Conservation (phyloP, 2,113 vertebrate species). For the Semnornis frantzii region DNA sequence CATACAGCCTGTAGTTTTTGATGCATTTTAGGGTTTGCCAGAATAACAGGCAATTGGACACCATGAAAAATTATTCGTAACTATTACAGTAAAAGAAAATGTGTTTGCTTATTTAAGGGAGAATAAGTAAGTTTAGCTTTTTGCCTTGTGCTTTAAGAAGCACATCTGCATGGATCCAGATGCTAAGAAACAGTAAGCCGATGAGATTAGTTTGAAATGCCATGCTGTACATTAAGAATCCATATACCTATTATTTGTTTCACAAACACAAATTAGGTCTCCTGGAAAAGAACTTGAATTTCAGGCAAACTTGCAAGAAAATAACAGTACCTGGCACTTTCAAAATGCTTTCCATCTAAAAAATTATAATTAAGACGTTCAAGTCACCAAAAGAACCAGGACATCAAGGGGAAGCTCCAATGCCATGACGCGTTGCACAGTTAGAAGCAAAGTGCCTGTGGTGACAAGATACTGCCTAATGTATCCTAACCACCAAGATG, state of each 20-base stretch:
- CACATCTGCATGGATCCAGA: slow-evolving; percentile 12
- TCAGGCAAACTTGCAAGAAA: not conserved
- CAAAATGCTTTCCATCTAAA: not conserved
- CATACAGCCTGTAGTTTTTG: not conserved
- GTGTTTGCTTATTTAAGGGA: not conserved
- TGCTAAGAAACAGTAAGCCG: not conserved
- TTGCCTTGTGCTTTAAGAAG: not conserved
- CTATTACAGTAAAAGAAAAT: not conserved
- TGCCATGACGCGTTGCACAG: not conserved
- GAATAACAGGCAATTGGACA: not conserved
- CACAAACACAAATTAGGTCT: not conserved
- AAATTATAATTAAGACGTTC: not conserved
- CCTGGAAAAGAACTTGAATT: not conserved
- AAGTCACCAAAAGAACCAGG: not conserved
- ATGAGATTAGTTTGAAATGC: not conserved
- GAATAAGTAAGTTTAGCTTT: not conserved
- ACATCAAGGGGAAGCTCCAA: not conserved
- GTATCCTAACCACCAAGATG: not conserved
- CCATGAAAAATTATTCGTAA: slow-evolving; percentile 11
- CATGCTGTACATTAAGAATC: not conserved
- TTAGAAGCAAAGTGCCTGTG: not conserved
- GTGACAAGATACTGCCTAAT: not conserved
- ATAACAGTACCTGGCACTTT: not conserved
- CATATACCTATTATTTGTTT: not conserved
- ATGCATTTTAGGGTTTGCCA: not conserved